A percentile compares a stretch with the other conserved stretches of the same genome.
phyloP scores from a whole-genome alignment of 2,113 vertebrate species.

The Ranitomeya variabilis region DNA sequence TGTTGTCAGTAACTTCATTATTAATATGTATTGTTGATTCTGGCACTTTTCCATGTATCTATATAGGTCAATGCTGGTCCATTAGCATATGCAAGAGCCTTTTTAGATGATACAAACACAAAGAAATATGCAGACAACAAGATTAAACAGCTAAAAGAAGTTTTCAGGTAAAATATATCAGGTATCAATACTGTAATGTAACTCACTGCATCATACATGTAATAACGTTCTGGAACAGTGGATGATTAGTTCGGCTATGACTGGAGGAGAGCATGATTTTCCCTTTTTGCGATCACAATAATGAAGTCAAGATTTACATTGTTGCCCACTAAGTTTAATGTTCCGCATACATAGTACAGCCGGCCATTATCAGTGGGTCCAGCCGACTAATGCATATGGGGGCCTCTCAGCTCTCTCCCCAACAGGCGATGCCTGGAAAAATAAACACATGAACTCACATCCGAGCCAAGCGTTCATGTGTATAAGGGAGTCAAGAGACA shows the following conservation, averaged over 20 bases:
- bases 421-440: too few relatives aligned
- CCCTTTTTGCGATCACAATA: not conserved
- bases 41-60: constrained; percentile 27
- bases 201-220: not conserved
- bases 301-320: not conserved
- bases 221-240: not conserved
- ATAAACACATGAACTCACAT: too few relatives aligned
- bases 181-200: not conserved
- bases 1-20: not conserved
- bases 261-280: not conserved
- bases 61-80: constrained; percentile 94
- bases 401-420: too few relatives aligned
- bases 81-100: constrained; percentile 93
- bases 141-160: constrained; percentile 94
- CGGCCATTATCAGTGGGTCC: too few relatives aligned
- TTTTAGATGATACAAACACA: constrained; percentile 89
- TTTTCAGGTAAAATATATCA: constrained; percentile 84
- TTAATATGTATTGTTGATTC: not conserved
- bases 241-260: not conserved
- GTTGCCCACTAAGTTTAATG: not conserved
- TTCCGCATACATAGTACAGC: too few relatives aligned
- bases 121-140: constrained; percentile 98
- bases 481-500: too few relatives aligned
- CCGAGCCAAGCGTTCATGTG: too few relatives aligned
- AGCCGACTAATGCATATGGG: too few relatives aligned